Evolutionary conservation across 2,113 vertebrate species (phyloP).

Genomic region (Cheirogaleus medius): DNA sequence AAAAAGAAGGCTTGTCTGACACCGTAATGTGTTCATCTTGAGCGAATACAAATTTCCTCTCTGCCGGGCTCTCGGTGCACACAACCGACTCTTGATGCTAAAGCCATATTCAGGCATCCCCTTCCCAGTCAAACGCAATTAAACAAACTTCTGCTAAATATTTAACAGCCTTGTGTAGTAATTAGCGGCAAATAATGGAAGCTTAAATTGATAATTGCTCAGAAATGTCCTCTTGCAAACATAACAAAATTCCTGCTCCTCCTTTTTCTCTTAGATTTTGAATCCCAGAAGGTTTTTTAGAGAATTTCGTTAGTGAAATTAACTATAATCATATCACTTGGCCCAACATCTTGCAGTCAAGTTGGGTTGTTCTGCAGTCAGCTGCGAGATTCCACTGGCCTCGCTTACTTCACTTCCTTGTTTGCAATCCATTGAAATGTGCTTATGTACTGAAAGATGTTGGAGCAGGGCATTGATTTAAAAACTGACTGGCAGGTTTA

Average conservation of each 20-base stretch:
- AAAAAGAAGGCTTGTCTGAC: constrained; percentile 65
- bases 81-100: constrained; percentile 57
- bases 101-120: constrained; percentile 59
- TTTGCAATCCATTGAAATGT: constrained; percentile 55
- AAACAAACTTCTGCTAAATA: constrained; percentile 88
- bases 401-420: background rate
- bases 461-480: constrained; percentile 81
- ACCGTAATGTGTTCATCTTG: constrained; percentile 73
- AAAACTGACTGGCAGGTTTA: constrained; percentile 79
- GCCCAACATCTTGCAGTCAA: background rate
- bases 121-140: constrained; percentile 84
- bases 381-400: constrained; percentile 4
- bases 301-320: constrained; percentile 58
- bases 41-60: constrained; percentile 75
- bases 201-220: constrained; percentile 82
- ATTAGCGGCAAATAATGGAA: constrained; percentile 85
- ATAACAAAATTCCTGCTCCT: background rate
- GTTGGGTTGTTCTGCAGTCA: constrained; percentile 27
- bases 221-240: constrained; percentile 78
- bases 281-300: constrained; percentile 63
- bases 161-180: constrained; percentile 84
- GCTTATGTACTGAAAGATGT: constrained; percentile 46
- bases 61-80: constrained; percentile 39
- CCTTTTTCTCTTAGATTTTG: constrained; percentile 59
- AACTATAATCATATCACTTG: constrained; percentile 47